Percentiles rank a stretch among this genome's conserved stretches.
These are phyloP conservation scores for Zaprionus inermis DNA, from an alignment of 1,140 invertebrate species.

Conservation along the genomic window DNA sequence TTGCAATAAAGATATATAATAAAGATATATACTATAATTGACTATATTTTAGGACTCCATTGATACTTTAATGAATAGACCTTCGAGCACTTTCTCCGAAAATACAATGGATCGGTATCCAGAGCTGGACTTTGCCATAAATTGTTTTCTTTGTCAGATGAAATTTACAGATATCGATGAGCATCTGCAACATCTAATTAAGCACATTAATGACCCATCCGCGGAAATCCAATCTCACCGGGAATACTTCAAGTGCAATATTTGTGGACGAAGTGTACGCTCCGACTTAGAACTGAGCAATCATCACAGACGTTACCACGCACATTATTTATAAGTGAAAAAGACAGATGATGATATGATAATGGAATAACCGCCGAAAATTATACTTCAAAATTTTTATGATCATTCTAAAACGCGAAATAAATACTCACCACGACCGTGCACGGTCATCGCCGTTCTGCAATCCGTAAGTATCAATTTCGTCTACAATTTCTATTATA, in stretches of 20 bases:
- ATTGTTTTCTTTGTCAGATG: constrained; percentile 46
- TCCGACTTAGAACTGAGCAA: constrained; percentile 30
- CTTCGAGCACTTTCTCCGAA: background rate
- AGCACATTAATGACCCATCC: constrained; percentile 17
- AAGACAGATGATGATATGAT: background rate
- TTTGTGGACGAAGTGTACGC: constrained; percentile 45
- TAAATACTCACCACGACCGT: constrained; percentile 49
- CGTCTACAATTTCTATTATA: no score
- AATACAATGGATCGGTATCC: background rate
- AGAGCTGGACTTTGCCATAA: background rate
- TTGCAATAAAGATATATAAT: no score
- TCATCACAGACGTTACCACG: constrained; percentile 42
- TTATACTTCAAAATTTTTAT: background rate
- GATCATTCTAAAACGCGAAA: constrained; percentile 6
- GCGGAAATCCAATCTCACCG: background rate
- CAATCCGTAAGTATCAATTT: constrained; percentile 46
- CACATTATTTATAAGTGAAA: background rate
- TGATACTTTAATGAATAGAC: no score
- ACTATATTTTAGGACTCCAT: background rate
- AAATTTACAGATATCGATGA: constrained; percentile 42
- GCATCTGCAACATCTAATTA: constrained; percentile 32
- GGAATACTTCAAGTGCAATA: constrained; percentile 26
- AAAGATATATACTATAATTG: no score
- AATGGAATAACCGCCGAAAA: background rate
- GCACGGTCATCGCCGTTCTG: constrained; percentile 41